Evolutionary conservation across 2,797 vertebrate genomes (phyloP).

Genomic region (Lophotriccus pileatus): DNA sequence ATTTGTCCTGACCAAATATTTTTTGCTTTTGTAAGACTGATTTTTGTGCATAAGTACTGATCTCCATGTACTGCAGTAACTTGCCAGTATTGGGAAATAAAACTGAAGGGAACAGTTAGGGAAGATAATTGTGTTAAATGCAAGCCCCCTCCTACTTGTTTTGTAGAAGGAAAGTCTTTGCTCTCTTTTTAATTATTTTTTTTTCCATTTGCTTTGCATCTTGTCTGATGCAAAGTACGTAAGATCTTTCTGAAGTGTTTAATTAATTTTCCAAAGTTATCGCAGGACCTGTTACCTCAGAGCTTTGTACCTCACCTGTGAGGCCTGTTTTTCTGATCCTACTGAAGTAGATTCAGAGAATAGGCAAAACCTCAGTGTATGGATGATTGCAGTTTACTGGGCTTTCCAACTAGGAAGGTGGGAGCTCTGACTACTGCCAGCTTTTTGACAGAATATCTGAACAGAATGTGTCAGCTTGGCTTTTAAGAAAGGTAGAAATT

Average conservation of each 20-base stretch:
- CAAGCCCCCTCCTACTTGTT: background rate
- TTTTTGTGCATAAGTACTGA: background rate
- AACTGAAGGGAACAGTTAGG: background rate
- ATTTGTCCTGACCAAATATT: background rate
- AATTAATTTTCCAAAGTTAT: background rate
- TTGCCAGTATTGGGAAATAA: background rate
- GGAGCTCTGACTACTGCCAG: background rate
- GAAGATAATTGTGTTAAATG: background rate
- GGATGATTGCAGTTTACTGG: background rate
- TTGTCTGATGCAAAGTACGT: background rate
- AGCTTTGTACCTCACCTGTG: background rate
- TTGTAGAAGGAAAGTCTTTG: background rate
- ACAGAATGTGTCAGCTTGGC: background rate
- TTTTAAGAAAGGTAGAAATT: background rate
- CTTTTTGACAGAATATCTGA: background rate
- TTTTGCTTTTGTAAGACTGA: background rate
- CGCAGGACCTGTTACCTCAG: background rate
- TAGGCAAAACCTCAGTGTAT: background rate
- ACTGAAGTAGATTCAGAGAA: background rate
- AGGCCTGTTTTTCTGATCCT: background rate
- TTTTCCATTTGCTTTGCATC: background rate
- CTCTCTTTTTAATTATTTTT: background rate
- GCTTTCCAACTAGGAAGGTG: background rate
- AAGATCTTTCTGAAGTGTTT: background rate
- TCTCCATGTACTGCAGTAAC: background rate